Conservation (phyloP, 2,888 invertebrate species). For the Drosophila longiperda region DNA sequence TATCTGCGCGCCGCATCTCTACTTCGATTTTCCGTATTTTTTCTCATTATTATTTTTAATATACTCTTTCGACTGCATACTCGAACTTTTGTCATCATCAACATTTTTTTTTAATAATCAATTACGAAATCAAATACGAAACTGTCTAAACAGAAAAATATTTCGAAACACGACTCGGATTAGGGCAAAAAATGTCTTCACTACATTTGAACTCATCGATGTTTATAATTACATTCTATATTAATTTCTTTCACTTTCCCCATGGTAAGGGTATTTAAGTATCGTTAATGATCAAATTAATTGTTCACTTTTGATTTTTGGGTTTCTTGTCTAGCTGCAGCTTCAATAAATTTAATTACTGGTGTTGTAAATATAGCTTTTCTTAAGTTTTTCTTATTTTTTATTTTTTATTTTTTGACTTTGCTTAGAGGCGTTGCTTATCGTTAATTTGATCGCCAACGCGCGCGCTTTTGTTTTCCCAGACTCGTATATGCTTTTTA, state of each 20-base stretch:
- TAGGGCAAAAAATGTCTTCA: background rate
- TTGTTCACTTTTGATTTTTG: conserved; percentile 4
- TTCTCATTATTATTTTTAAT: conserved; percentile 26
- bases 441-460: conserved; percentile 77
- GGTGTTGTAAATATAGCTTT: conserved; percentile 18
- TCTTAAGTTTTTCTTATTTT: conserved; percentile 15
- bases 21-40: conserved; percentile 71
- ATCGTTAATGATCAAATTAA: background rate
- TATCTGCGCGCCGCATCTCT: conserved; percentile 67
- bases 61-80: conserved; percentile 4
- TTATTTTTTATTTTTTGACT: conserved; percentile 12
- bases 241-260: background rate
- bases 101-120: background rate
- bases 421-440: conserved; percentile 58
- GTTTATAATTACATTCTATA: background rate
- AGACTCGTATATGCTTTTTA: conserved; percentile 27
- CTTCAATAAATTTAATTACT: conserved; percentile 76
- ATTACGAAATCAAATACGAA: background rate
- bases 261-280: conserved; percentile 8
- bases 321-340: conserved; percentile 14
- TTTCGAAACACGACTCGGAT: background rate
- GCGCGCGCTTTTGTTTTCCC: conserved; percentile 73
- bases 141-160: background rate
- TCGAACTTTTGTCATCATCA: background rate
- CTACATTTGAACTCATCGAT: background rate